Evolutionary conservation across 1,140 invertebrate genomes (phyloP).

Genomic region (Drosophila sucinea): DNA sequence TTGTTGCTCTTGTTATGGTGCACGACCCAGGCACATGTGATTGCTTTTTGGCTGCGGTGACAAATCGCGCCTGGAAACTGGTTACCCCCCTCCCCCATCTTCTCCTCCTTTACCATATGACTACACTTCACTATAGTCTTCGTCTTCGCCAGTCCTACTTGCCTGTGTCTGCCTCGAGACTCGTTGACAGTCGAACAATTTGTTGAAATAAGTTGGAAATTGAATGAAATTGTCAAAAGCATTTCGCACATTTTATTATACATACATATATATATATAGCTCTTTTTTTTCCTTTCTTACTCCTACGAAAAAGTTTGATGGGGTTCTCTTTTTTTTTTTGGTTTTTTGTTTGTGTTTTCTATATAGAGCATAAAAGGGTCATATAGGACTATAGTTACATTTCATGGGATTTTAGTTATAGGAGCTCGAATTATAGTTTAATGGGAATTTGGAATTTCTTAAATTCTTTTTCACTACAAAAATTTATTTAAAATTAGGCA

Average conservation of each 20-base stretch:
- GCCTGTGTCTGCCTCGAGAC: neutral
- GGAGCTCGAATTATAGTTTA: neutral
- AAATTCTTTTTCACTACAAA: too few species aligned
- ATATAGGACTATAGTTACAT: slow-evolving; percentile 1
- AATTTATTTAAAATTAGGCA: too few species aligned
- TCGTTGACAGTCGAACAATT: slow-evolving; percentile 79
- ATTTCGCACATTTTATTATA: slow-evolving; percentile 77
- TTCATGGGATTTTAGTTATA: neutral
- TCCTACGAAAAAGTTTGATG: slow-evolving; percentile 38
- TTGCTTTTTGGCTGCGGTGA: slow-evolving; percentile 71
- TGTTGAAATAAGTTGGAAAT: slow-evolving; percentile 81
- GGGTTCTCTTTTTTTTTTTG: slow-evolving; percentile 20
- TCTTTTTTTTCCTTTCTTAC: slow-evolving; percentile 26
- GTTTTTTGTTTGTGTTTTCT: neutral
- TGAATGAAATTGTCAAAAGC: slow-evolving; percentile 82
- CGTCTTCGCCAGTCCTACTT: slow-evolving; percentile 22
- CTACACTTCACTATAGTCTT: slow-evolving; percentile 17
- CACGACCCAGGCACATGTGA: slow-evolving; percentile 67
- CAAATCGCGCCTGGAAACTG: slow-evolving; percentile 63
- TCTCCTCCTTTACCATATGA: neutral
- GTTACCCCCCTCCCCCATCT: slow-evolving; percentile 13
- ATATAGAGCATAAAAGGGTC: slow-evolving; percentile 32
- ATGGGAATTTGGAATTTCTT: too few species aligned
- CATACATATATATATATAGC: slow-evolving; percentile 24
- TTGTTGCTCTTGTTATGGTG: slow-evolving; percentile 36